Evolutionary conservation across 2,113 vertebrate genomes (phyloP), one percentile per base, ranked within the genome.

Genomic region (Delphinapterus leucas): DNA sequence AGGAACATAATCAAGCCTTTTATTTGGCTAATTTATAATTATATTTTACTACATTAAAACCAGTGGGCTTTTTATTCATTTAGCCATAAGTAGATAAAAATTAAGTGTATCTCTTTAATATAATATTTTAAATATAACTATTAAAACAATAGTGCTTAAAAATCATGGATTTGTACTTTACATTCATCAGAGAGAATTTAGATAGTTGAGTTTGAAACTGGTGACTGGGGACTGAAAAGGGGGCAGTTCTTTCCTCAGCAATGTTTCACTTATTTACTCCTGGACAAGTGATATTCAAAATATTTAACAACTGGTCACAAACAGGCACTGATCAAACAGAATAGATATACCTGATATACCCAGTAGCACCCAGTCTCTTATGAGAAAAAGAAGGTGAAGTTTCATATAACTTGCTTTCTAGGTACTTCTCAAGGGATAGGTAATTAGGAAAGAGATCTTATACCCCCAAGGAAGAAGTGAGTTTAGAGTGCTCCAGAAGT

Each of bases 1-100:
- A 86, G 53, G 33, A 93, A 6, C 85, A 49, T 26, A 93, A 93
- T 53, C 44, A 68, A 95, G 36, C 81, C 20, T 84, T 81, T 63
- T 55, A 61, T 74, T 95, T 83, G 55, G 41, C 74, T 95, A 70
- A 79, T 77, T 90, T 96, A 67, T 84, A 70, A 93, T 47, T 92
- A 33, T 70, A 86, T 70, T 93, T 73, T 79, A 91, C 63, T 77
- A 31, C 7, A 71, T 74, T 79, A 86, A 95, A 84, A n/a, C 25
- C 18, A 86, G 20, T 49, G 44, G 53, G 20, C 17, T 96, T 93
- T 96, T 83, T 81, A 94, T 47, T 95, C 49, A 86, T 9, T 94
- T 76, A 88, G 47, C 31, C 38, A 33, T 20, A 90, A 68, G 26
- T 21, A 90, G n/a, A 55, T 84, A 87, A 36, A 93, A 92, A 92